Percentiles rank a stretch among this genome's conserved stretches.
phyloP scores from a whole-genome alignment of 2,888 invertebrate genomes.

The Cataglyphis cursor region DNA sequence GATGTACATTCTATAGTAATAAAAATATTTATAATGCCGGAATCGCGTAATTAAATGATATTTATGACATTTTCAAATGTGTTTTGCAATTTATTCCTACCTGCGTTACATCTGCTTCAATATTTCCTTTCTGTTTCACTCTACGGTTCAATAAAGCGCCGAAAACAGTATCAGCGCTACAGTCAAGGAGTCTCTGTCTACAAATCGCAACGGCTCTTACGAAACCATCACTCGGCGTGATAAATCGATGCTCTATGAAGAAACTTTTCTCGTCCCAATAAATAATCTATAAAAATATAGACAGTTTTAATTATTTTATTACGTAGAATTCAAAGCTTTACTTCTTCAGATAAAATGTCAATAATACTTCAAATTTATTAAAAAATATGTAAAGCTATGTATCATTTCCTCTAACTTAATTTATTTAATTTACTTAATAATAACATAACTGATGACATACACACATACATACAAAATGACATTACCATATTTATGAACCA shows the following conservation, averaged over 20 bases:
- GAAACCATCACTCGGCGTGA: constrained; percentile 91
- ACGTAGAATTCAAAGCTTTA: constrained; percentile 11
- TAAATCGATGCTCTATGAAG: constrained; percentile 94
- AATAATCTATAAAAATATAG: constrained; percentile 89
- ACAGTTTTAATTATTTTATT: constrained; percentile 37
- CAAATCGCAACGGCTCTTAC: constrained; percentile 88
- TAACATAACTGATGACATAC: too few relatives aligned
- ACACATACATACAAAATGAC: too few relatives aligned
- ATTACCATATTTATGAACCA: too few relatives aligned
- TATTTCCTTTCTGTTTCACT: constrained; percentile 82
- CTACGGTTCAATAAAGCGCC: constrained; percentile 85
- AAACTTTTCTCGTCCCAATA: constrained; percentile 95
- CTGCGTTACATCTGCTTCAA: constrained; percentile 83
- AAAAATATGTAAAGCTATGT: neutral
- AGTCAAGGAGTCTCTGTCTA: constrained; percentile 86
- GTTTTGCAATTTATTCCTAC: constrained; percentile 67
- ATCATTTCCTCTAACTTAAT: too few relatives aligned
- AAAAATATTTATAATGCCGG: neutral
- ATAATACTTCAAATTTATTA: neutral
- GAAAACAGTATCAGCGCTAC: constrained; percentile 87
- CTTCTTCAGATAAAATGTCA: neutral
- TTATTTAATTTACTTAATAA: too few relatives aligned
- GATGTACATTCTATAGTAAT: neutral
- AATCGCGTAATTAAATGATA: neutral
- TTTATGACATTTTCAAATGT: neutral